Conservation (phyloP, 2,797 vertebrate species). For the Neosilurus hyrtlii region DNA sequence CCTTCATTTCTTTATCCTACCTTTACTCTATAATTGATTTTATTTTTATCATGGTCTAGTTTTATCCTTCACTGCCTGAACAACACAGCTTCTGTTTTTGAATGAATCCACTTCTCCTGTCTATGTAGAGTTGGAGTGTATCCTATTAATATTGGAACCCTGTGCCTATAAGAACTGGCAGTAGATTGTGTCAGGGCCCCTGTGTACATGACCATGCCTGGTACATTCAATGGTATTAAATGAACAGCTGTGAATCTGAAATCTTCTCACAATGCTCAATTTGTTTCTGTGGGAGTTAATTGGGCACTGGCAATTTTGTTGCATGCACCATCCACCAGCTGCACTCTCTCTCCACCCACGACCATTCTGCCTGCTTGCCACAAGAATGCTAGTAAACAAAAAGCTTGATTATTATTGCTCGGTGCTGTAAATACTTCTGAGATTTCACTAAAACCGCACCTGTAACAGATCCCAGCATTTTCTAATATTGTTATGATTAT, state of each 20-base stretch:
- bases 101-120: not conserved
- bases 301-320: constrained; percentile 1
- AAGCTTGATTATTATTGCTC: constrained; percentile 38
- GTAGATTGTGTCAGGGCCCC: constrained; percentile 7
- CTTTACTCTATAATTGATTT: not conserved
- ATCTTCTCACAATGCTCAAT: not conserved
- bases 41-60: constrained; percentile 4
- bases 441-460: constrained; percentile 2
- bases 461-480: not conserved
- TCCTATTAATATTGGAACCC: not conserved
- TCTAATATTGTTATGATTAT: constrained; percentile 7
- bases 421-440: constrained; percentile 14
- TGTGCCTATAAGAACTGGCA: not conserved
- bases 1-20: not conserved
- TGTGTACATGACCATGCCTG: constrained; percentile 23
- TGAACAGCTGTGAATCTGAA: constrained; percentile 22
- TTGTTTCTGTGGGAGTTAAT: constrained; percentile 25
- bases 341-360: constrained; percentile 41
- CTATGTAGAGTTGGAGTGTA: not conserved
- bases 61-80: not conserved
- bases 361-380: constrained; percentile 32
- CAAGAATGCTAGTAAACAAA: constrained; percentile 49
- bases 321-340: constrained; percentile 5
- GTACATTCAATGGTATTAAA: not conserved
- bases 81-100: not conserved